Evolutionary conservation across 2,113 vertebrate genomes (phyloP).

Genomic region (Megatriorchis doriae): DNA sequence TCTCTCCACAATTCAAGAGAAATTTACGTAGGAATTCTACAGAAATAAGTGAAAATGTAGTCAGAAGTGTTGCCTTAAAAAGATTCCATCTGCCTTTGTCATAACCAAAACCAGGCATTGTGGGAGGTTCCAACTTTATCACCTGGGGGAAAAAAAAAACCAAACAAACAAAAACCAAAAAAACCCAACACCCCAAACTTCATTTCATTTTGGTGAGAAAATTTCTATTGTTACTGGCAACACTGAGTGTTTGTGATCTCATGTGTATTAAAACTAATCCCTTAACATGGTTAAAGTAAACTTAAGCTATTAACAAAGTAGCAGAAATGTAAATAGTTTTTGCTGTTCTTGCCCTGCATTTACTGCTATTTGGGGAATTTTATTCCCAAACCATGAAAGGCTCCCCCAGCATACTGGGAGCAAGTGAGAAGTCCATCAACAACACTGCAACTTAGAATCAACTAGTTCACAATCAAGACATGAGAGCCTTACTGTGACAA

Average conservation of each 20-base stretch:
- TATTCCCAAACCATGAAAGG: neutral
- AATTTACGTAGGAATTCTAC: neutral
- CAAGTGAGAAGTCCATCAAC: neutral
- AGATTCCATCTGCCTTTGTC: neutral
- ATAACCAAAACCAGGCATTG: neutral
- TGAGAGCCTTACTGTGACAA: neutral
- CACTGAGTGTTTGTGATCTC: neutral
- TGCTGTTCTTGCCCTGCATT: neutral
- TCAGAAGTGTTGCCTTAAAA: neutral
- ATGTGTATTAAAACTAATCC: neutral
- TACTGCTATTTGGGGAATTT: neutral
- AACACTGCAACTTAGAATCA: neutral
- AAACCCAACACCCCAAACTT: neutral
- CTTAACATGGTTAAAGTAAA: neutral
- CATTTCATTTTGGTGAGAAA: neutral
- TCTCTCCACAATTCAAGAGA: neutral
- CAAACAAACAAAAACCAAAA: neutral
- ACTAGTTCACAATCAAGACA: neutral
- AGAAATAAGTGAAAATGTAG: neutral
- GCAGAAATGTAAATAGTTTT: neutral
- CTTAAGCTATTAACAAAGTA: neutral
- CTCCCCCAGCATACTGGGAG: neutral
- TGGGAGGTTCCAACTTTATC: neutral
- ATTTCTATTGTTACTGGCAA: neutral
- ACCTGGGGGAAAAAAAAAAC: neutral